Evolutionary conservation across 2,797 vertebrate species (phyloP).

Genomic region (Typhlichthys eigenmanni): DNA sequence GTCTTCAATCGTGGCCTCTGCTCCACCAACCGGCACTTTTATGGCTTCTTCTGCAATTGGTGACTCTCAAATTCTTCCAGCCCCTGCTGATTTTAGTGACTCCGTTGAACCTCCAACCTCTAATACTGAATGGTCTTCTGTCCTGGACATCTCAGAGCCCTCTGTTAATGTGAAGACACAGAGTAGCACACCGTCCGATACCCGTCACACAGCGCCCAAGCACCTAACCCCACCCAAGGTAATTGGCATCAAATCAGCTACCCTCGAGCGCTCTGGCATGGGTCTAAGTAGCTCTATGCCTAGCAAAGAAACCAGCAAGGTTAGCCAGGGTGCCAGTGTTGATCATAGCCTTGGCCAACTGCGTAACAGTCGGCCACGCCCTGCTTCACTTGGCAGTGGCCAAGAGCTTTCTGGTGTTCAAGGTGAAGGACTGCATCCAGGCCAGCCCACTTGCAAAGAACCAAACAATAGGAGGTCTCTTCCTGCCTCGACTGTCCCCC

Average conservation of each 20-base stretch:
- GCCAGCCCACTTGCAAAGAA: constrained; percentile 38
- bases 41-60: background rate
- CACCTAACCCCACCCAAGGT: constrained; percentile 30
- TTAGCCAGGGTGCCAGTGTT: background rate
- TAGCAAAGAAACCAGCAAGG: background rate
- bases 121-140: constrained; percentile 5
- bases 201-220: constrained; percentile 20
- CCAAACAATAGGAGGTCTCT: constrained; percentile 41
- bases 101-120: background rate
- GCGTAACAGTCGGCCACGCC: constrained; percentile 74
- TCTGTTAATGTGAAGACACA: background rate
- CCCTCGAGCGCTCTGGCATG: constrained; percentile 78
- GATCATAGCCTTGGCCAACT: constrained; percentile 43
- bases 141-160: constrained; percentile 6
- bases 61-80: constrained; percentile 42
- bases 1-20: background rate
- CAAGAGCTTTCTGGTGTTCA: constrained; percentile 74
- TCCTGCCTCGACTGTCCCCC: constrained; percentile 37
- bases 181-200: constrained; percentile 1
- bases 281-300: constrained; percentile 72
- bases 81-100: constrained; percentile 61
- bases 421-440: constrained; percentile 10
- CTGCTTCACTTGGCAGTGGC: constrained; percentile 73
- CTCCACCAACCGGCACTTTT: constrained; percentile 2
- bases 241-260: constrained; percentile 79